Percentiles rank a stretch among this genome's conserved stretches.
Conservation (phyloP, 2,797 vertebrate genomes). For the Cynopterus sphinx region DNA sequence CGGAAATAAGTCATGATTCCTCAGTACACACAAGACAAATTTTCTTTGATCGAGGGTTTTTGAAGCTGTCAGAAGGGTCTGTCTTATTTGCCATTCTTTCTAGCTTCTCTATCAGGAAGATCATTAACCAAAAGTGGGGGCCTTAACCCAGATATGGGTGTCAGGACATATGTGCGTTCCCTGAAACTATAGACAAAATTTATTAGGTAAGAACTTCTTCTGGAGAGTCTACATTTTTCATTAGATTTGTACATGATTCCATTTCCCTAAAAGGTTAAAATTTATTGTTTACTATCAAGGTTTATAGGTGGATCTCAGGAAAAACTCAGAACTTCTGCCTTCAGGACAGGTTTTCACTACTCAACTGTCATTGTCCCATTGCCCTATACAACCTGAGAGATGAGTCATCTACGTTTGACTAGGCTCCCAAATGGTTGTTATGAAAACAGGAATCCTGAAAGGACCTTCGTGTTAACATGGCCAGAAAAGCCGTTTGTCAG, state of each 20-base stretch:
- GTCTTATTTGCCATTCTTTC: background rate
- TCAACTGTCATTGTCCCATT: background rate
- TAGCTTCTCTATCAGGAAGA: background rate
- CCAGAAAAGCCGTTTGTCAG: constrained; percentile 12
- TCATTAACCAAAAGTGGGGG: background rate
- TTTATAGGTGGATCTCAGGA: background rate
- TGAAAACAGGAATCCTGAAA: background rate
- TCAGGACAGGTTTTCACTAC: background rate
- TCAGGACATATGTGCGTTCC: background rate
- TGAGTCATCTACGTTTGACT: background rate
- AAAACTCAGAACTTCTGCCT: background rate
- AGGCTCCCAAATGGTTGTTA: background rate
- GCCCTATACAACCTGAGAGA: background rate
- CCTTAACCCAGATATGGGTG: background rate
- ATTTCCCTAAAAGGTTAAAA: background rate
- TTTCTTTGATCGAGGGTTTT: background rate
- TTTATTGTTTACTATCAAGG: background rate
- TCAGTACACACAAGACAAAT: background rate
- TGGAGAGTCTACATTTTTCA: background rate
- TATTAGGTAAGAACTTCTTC: background rate
- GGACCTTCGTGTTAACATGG: background rate
- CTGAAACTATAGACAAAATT: background rate
- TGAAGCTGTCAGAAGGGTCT: background rate
- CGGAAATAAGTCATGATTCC: background rate
- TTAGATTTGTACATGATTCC: background rate